Base-by-base conservation (phyloP, 2,113 vertebrate species). In the Thinocorus orbignyianus region DNA sequence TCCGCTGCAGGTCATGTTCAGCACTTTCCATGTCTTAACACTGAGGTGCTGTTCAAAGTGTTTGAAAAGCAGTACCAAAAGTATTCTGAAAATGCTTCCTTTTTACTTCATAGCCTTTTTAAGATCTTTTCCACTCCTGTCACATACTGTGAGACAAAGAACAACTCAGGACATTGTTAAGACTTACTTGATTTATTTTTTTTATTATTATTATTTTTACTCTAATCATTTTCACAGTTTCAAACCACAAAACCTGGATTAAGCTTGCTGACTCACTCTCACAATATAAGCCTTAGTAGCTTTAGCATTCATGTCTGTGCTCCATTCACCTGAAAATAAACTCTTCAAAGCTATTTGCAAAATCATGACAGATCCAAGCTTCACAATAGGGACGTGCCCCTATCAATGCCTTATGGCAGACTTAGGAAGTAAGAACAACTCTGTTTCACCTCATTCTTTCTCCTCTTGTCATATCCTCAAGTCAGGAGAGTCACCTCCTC, bases 221-320 rank as follows among this genome's bases (percentile, higher is more conserved):
- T 61, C 5, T 37, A 52, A 83, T 81, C 51, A 51, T 44, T 51
- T 42, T 88, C 55, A 44, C 58, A 62, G 37, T 88, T 88, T 88
- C 91, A 86, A 88, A 65, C 7, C 55, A 93, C 76, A 94, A 91
- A 86, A 80, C n/a, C 60, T 78, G 46, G 54, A 86, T 96, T 88
- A 94, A 92, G 60, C 24, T 58, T 15, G 18, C 26, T n/a, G 49
- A 48, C 46, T 92, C 51, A 51, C 71, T 79, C 85, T 80, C 58
- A 93, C 79, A 92, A 54, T 52, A 61, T 6, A 62, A 92, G 46
- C 28, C 17, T 73, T 30, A 30, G 5, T 41, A 93, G 49, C 44
- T 93, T 77, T 61, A 46, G 30, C 66, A 80, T 82, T 86, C 28
- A 17, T 6, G 5, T 19, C 57, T 76, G 42, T 72, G 35, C 28